phyloP scores from a whole-genome alignment of 2,113 vertebrate species.

The Haemorhous mexicanus region DNA sequence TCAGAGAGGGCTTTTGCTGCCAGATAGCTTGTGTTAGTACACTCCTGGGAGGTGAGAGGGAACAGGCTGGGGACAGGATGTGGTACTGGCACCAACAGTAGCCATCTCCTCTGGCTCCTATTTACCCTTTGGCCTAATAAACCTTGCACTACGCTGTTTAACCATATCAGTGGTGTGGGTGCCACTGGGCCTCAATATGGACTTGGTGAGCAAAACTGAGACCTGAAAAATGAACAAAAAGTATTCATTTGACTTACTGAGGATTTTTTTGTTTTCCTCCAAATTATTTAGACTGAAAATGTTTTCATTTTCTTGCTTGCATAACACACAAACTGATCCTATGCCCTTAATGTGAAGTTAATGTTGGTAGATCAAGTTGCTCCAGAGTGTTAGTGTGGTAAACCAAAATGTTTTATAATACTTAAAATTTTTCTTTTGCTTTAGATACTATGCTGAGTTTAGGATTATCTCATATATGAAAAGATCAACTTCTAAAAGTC shows the following conservation, averaged over 20 bases:
- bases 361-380: neutral
- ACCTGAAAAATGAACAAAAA: neutral
- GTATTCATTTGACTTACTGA: neutral
- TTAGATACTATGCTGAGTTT: neutral
- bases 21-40: neutral
- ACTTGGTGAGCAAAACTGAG: neutral
- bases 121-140: neutral
- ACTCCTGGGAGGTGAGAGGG: neutral
- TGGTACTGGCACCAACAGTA: neutral
- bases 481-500: neutral
- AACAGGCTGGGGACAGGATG: neutral
- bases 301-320: neutral
- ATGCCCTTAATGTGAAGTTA: neutral
- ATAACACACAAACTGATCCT: neutral
- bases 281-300: neutral
- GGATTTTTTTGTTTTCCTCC: neutral
- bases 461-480: neutral
- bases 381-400: neutral
- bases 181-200: neutral
- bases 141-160: neutral
- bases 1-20: neutral
- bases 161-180: neutral
- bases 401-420: neutral
- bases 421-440: neutral
- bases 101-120: neutral